Base-by-base conservation (phyloP, 92 coral and sea anemone species). In the Epizoanthus scotinus region DNA sequence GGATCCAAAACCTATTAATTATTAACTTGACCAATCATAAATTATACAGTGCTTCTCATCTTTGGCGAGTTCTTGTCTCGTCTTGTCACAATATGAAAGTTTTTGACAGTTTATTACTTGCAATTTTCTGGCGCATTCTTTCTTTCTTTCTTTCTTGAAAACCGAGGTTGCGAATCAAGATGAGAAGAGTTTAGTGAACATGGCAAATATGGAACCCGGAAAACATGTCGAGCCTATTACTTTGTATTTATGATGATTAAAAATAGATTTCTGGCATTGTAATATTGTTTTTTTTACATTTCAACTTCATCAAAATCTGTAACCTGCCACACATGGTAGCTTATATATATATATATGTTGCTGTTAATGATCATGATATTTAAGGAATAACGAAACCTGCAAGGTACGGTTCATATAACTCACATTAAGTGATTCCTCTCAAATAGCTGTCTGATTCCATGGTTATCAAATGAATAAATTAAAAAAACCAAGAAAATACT, bases 21-120 rank as follows among this genome's bases (percentile, higher is more conserved):
- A 75, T 75, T 75, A 75, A 75, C 56, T 38, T 75, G 24, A 22
- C 34, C 56, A 28, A 75, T 12, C 40, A 75, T 58, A 58, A 75
- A 57, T 58, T 21, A 38, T 20, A 36, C 81, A 75, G 67, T 27
- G 70, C 59, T 60, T 59, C 42, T 29, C 24, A 9, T 26, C 78
- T 53, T 22, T 20, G 81, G 36, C 6, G 49, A 75, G 40, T 25
- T 59, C 63, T 27, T 38, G 47, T 14, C 22, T 47, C 12, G 52
- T 5, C 52, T 47, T 47, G 52, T 70, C 6, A 28, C 27, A n/a
- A 21, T 66, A 22, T 9, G 14, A 1, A 47, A 47, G 52, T 47
- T 47, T 47, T 47, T 47, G 52, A 9, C 52, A 47, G 52, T 47
- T 10, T 47, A 6, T 47, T 21, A 18, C 54, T 26, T 5, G 49